Percentiles rank a stretch among this genome's conserved stretches.
Conservation (phyloP, 2,113 vertebrate genomes). For the Zosterops lateralis region DNA sequence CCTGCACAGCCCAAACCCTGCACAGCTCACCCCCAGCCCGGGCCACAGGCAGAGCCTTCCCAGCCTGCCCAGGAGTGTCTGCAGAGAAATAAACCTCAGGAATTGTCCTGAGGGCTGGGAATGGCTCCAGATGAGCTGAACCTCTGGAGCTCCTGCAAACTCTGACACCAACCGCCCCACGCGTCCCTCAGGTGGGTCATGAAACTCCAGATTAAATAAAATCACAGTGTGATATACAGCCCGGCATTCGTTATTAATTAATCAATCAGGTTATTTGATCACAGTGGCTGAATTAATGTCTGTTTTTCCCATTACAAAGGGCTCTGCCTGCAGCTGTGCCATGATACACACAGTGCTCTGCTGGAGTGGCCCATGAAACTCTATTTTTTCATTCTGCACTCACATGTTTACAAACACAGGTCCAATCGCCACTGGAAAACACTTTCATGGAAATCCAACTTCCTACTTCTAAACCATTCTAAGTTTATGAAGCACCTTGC, state of each 20-base stretch:
- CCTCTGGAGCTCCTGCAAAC: rapidly evolving
- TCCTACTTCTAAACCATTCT: neutral
- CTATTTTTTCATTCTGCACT: neutral
- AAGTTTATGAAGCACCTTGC: neutral
- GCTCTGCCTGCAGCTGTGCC: neutral
- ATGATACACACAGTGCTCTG: rapidly evolving
- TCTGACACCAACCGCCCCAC: rapidly evolving
- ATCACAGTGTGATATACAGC: rapidly evolving
- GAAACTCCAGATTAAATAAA: neutral
- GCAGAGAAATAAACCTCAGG: neutral
- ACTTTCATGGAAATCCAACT: neutral
- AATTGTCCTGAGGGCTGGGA: rapidly evolving
- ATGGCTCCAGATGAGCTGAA: rapidly evolving
- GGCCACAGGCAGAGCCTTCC: neutral
- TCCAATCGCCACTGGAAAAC: rapidly evolving
- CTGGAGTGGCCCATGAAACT: rapidly evolving
- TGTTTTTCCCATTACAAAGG: neutral
- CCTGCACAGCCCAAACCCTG: neutral
- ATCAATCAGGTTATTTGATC: no score
- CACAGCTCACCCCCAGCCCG: rapidly evolving
- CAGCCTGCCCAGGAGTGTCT: neutral
- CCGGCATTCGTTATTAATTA: rapidly evolving
- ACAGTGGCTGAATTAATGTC: rapidly evolving
- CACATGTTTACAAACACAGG: neutral
- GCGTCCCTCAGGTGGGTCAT: rapidly evolving